Evolutionary conservation across 2,113 vertebrate genomes (phyloP).

Genomic region (Actenoides hombroni): DNA sequence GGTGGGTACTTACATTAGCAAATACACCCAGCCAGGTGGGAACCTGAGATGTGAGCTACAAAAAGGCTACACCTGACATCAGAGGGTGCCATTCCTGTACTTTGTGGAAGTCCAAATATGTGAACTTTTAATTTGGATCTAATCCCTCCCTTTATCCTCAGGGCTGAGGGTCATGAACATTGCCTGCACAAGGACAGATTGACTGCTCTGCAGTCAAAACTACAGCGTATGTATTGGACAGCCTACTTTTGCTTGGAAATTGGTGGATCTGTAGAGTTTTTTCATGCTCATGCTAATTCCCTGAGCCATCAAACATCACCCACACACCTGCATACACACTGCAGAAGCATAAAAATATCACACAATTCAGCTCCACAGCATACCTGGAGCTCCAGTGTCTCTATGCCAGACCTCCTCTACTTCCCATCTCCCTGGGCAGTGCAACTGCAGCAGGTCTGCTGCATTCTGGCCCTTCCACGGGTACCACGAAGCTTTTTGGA

Average conservation of each 20-base stretch:
- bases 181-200: not conserved
- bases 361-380: not conserved
- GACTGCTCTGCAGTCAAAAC: not conserved
- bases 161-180: not conserved
- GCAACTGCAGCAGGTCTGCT: not conserved
- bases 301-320: not conserved
- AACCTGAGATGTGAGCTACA: not conserved
- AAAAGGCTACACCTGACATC: not conserved
- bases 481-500: not conserved
- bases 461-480: not conserved
- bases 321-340: constrained; percentile 40
- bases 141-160: not conserved
- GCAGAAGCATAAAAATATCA: constrained; percentile 22
- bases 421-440: not conserved
- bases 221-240: not conserved
- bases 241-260: not conserved
- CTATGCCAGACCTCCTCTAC: not conserved
- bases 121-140: not conserved
- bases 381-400: not conserved
- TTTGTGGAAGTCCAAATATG: not conserved
- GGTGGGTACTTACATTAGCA: not conserved
- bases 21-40: not conserved
- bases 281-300: not conserved
- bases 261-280: not conserved
- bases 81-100: not conserved